Base-by-base conservation (phyloP, 1,140 invertebrate species). In the Euborellia annulipes region DNA sequence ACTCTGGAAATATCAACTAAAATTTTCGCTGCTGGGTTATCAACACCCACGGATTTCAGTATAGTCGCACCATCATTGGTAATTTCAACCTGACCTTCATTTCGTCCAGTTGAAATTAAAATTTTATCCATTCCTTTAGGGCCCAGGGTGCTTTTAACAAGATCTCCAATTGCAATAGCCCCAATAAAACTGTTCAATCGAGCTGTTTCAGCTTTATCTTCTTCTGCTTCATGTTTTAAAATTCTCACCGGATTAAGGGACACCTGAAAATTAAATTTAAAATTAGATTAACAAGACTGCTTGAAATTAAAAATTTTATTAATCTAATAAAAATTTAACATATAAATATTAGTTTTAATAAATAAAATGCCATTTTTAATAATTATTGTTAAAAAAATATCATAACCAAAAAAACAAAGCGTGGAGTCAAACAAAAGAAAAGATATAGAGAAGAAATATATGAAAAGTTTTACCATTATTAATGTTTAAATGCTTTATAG, bases 41-140 rank as follows among this genome's bases (percentile, higher is more conserved):
- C 95, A 18, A 99, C 89, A 40, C 95, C 94, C 48, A 99, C 78
- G 9, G 86, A 80, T 63, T 93, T 92, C 36, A 99, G 68, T 61
- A 99, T 99, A 4, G 96, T 99, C 11, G 96, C 96, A 47, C 96
- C 96, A 70, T 99, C 96, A 68, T 99, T 99, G 30, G 96, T 99
- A 4, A 99, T 90, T 67, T 95, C 83, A 44, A 99, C 84, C 37
- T 55, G 65, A 34, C 91, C 86, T 55, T 80, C 73, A 61, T 79
- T 81, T 52, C 85, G 73, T 14, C 87, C 82, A 54, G 75, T 71
- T 36, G 85, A 77, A n/a, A 94, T 79, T 8, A 99, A 67, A 57
- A 99, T 97, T 72, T 99, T 99, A 63, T 99, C 95, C 96, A 99
- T 98, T 60, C 96, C 95, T 69, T 98, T 98, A 13, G 96, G 96